phyloP scores from a whole-genome alignment of 2,113 vertebrate species.

The Muntiacus muntjak region DNA sequence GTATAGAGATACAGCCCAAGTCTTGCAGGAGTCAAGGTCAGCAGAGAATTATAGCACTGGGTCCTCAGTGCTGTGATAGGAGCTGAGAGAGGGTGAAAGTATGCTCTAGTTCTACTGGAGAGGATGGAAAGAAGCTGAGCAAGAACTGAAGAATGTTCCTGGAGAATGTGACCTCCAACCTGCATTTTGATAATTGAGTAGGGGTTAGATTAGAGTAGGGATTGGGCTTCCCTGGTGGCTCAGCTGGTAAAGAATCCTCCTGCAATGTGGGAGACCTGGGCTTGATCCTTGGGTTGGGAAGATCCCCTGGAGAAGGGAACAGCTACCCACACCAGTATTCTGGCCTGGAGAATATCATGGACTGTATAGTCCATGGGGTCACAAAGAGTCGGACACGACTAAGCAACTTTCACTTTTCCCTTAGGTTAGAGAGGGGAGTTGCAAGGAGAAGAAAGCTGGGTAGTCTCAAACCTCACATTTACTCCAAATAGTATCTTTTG shows the following conservation, averaged over 20 bases:
- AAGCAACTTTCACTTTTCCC: background rate
- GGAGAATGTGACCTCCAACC: background rate
- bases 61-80: background rate
- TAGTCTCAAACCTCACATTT: background rate
- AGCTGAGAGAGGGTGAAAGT: background rate
- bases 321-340: background rate
- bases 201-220: background rate
- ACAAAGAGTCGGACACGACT: background rate
- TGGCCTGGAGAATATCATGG: background rate
- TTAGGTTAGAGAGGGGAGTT: background rate
- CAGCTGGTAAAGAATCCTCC: background rate
- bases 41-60: accelerated
- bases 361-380: background rate
- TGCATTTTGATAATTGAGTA: background rate
- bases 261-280: background rate
- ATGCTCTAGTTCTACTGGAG: background rate
- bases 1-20: background rate
- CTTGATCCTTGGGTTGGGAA: background rate
- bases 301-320: background rate
- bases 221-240: background rate
- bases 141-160: background rate
- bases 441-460: background rate
- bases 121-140: background rate
- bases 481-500: background rate
- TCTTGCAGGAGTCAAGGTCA: background rate